Evolutionary conservation across 2,797 vertebrate genomes (phyloP).

Genomic region (Anguilla anguilla): DNA sequence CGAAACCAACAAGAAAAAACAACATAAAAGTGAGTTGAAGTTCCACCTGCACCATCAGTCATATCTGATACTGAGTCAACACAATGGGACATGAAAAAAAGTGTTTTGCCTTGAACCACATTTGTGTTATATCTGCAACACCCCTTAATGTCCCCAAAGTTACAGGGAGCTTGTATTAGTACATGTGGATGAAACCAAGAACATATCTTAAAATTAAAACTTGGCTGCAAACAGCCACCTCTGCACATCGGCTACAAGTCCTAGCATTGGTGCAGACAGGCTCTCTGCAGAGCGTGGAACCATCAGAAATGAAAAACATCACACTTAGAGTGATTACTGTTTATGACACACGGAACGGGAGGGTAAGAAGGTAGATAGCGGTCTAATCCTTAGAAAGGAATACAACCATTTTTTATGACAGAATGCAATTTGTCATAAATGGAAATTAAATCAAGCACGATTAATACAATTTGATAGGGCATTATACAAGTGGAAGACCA

Average conservation of each 20-base stretch:
- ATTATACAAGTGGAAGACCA: slow-evolving; percentile 3
- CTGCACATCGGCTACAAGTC: background rate
- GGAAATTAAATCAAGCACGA: slow-evolving; percentile 3
- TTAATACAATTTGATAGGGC: slow-evolving; percentile 5
- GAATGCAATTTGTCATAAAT: background rate
- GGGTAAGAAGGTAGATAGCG: background rate
- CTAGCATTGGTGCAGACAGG: background rate
- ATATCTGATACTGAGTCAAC: background rate
- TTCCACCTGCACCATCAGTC: background rate
- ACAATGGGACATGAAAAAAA: no score
- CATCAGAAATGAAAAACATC: background rate
- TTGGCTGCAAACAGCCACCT: background rate
- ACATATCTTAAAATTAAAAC: background rate
- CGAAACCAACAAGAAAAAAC: background rate
- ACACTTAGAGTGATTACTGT: background rate
- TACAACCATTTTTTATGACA: background rate
- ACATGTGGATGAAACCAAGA: background rate
- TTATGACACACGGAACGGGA: background rate
- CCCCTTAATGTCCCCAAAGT: background rate
- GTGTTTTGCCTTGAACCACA: background rate
- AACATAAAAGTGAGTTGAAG: background rate
- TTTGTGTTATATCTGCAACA: background rate
- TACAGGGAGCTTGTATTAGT: background rate
- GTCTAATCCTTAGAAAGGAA: slow-evolving; percentile 8
- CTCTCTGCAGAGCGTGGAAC: background rate